Percentiles rank a stretch among this genome's conserved stretches.
Evolutionary conservation across 2,797 vertebrate genomes (phyloP).

Genomic region (Hippocampus kuda): DNA sequence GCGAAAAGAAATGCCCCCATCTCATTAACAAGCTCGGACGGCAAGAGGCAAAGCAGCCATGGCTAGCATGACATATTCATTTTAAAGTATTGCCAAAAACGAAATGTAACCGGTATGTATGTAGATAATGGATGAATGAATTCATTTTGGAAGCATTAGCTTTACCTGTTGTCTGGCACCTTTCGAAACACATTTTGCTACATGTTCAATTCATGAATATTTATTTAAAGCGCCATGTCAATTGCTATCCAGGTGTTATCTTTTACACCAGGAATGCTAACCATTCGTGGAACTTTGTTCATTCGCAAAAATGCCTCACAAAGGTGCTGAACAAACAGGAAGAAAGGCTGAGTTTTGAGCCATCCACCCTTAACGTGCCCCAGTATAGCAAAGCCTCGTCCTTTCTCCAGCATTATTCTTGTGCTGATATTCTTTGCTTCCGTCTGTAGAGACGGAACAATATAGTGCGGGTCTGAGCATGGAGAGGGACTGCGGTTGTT

Average conservation of each 20-base stretch:
- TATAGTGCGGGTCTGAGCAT: conserved; percentile 49
- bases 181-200: neutral
- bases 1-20: no score
- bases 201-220: neutral
- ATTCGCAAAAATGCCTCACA: conserved; percentile 1
- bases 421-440: conserved; percentile 58
- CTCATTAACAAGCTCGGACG: no score
- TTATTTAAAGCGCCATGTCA: neutral
- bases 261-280: neutral
- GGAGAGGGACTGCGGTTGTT: conserved; percentile 61
- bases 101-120: no score
- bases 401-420: conserved; percentile 39
- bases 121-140: no score
- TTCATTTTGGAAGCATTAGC: no score
- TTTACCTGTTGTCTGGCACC: neutral
- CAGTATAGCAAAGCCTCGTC: conserved; percentile 30
- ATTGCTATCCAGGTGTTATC: neutral
- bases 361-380: neutral
- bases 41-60: no score
- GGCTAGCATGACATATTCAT: no score
- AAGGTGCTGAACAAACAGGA: neutral
- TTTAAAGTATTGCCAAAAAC: no score
- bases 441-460: conserved; percentile 37
- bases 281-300: neutral
- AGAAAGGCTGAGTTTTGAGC: neutral